phyloP scores from a whole-genome alignment of 2,113 vertebrate genomes.

The Catagonus wagneri region DNA sequence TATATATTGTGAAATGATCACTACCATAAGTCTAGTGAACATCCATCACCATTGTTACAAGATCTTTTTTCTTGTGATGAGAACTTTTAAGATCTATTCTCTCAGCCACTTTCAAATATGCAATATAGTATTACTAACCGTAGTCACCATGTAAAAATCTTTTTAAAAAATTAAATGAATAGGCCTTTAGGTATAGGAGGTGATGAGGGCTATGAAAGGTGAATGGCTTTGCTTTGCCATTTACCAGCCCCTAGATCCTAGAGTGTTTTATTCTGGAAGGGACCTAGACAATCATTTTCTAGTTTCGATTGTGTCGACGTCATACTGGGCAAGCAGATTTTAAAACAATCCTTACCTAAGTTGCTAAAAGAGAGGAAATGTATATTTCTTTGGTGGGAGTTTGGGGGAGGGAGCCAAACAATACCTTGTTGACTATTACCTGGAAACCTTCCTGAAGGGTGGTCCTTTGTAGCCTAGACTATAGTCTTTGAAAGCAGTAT shows the following conservation, averaged over 20 bases:
- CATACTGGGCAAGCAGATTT: background rate
- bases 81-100: background rate
- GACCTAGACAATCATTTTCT: background rate
- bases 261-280: background rate
- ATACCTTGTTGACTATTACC: background rate
- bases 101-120: background rate
- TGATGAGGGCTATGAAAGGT: background rate
- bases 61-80: constrained; percentile 29
- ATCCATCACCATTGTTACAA: background rate
- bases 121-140: background rate
- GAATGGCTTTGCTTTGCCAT: background rate
- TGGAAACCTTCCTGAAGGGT: background rate
- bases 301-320: background rate
- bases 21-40: background rate
- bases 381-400: background rate
- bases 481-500: background rate
- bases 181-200: background rate
- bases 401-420: background rate
- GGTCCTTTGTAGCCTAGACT: background rate
- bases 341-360: background rate
- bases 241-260: background rate
- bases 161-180: background rate
- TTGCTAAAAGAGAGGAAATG: background rate
- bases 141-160: background rate
- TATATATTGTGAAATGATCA: background rate